Conservation (phyloP, 2,888 invertebrate species). For the Clistopyga incitator region DNA sequence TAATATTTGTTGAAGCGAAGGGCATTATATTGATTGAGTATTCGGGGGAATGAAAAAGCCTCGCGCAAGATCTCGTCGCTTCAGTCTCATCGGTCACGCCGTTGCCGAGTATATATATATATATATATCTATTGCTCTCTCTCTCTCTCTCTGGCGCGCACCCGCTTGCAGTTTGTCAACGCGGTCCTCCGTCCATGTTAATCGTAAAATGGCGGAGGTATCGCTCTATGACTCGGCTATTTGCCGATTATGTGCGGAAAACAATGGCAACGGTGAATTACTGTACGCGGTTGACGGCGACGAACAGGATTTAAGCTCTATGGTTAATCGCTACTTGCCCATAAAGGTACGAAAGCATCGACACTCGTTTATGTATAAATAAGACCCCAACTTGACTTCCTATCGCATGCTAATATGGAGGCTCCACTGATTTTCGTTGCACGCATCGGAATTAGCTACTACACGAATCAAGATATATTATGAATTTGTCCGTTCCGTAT, state of each 20-base stretch:
- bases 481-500: slow-evolving; percentile 43
- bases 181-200: neutral
- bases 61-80: neutral
- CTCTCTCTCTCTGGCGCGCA: neutral
- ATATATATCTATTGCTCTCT: neutral
- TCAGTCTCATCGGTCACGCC: neutral
- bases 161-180: neutral
- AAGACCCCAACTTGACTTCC: slow-evolving; percentile 81
- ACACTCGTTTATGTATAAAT: slow-evolving; percentile 62
- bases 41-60: neutral
- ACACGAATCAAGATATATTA: slow-evolving; percentile 79
- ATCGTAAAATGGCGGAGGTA: slow-evolving; percentile 79
- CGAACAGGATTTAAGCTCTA: slow-evolving; percentile 86
- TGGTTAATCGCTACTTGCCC: slow-evolving; percentile 91
- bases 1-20: neutral
- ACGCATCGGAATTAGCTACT: slow-evolving; percentile 75
- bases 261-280: slow-evolving; percentile 89
- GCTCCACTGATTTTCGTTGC: slow-evolving; percentile 80
- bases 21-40: neutral
- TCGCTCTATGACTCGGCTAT: slow-evolving; percentile 88
- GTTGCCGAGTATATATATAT: neutral
- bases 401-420: slow-evolving; percentile 77
- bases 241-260: slow-evolving; percentile 91
- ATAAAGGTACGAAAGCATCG: slow-evolving; percentile 87
- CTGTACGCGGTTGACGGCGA: slow-evolving; percentile 85